phyloP scores from a whole-genome alignment of 2,888 invertebrate genomes.

The Papilio protenor region DNA sequence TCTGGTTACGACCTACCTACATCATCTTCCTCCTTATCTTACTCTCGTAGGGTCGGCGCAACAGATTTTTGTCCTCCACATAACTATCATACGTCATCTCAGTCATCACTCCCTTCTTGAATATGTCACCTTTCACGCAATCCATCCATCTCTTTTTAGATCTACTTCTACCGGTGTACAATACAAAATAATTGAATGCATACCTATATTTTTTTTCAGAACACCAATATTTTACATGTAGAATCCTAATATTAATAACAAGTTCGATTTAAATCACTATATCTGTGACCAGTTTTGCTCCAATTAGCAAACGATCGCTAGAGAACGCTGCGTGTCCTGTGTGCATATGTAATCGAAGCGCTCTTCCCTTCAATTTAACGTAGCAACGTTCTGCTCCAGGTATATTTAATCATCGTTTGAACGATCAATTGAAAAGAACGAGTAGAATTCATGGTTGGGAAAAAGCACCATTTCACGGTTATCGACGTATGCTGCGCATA shows the following conservation, averaged over 20 bases:
- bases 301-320: conserved; percentile 58
- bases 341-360: conserved; percentile 72
- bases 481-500: conserved; percentile 18
- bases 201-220: conserved; percentile 15
- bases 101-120: no score
- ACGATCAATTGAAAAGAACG: conserved; percentile 21
- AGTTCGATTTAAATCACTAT: conserved; percentile 46
- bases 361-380: conserved; percentile 69
- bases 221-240: not conserved
- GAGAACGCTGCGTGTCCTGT: conserved; percentile 65
- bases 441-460: conserved; percentile 6
- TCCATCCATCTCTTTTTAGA: no score
- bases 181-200: conserved; percentile 12
- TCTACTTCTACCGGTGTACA: no score
- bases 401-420: conserved; percentile 56
- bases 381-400: conserved; percentile 43
- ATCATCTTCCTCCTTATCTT: no score
- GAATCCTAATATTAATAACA: conserved; percentile 52
- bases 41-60: no score
- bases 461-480: conserved; percentile 15
- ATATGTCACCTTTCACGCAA: no score
- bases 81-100: no score
- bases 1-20: no score
- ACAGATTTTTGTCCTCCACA: no score
- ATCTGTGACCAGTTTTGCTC: conserved; percentile 55